Evolutionary conservation across 2,113 vertebrate species (phyloP).

Genomic region (Oceanodroma tethys): DNA sequence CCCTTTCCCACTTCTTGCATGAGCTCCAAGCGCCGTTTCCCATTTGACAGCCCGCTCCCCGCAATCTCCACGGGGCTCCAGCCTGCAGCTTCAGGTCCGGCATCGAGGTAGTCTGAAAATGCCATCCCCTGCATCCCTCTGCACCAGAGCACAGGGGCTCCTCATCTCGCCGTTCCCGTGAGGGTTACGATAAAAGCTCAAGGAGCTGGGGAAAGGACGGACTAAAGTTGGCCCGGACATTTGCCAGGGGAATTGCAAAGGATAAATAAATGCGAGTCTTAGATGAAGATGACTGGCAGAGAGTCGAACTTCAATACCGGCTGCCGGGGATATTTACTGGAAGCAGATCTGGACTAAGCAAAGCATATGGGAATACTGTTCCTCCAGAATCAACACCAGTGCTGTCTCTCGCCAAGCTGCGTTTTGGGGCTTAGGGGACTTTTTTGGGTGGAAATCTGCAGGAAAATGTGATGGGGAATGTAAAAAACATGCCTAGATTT

Average conservation of each 20-base stretch:
- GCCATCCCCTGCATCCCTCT: neutral
- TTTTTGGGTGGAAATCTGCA: conserved; percentile 10
- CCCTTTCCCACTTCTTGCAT: neutral
- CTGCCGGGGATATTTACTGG: neutral
- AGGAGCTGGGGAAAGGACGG: neutral
- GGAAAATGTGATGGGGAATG: neutral
- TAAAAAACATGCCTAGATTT: neutral
- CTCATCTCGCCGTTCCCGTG: fast-evolving
- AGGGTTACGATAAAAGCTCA: neutral
- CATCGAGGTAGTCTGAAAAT: neutral
- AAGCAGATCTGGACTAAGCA: conserved; percentile 9
- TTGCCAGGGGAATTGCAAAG: neutral
- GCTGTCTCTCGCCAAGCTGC: neutral
- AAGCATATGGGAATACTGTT: conserved; percentile 19
- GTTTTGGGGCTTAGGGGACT: neutral
- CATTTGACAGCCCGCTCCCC: neutral
- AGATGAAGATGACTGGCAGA: neutral
- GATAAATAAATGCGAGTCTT: neutral
- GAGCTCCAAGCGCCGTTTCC: neutral
- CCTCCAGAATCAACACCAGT: conserved; percentile 6
- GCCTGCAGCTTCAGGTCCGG: neutral
- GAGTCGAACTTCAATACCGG: neutral
- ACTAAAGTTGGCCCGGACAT: neutral
- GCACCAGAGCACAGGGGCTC: neutral
- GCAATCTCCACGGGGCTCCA: neutral